Evolutionary conservation across 2,797 vertebrate genomes (phyloP), one percentile per base, ranked within the genome.

Genomic region (Bufotes viridis): DNA sequence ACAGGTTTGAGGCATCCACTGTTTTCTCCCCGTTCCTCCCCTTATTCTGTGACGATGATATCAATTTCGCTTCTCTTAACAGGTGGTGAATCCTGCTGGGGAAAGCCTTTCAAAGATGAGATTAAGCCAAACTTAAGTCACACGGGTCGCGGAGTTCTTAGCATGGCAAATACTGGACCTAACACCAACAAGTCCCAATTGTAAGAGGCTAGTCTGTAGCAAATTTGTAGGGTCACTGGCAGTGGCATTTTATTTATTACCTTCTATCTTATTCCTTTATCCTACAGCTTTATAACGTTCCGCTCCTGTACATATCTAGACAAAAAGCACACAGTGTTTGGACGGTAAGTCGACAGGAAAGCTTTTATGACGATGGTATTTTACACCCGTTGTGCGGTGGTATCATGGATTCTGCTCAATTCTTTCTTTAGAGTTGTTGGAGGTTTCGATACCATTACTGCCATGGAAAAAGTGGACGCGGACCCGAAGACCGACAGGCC

Each of bases 141-240:
- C 90, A 97, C 96, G 0, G 98, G 98, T 24, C 96, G 98, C 1
- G 98, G 98, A 2, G 89, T 99, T 82, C 97, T 99, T 84, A 99
- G 98, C 91, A 99, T 99, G 98, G 98, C 98, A 57, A 99, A 99
- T 91, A 97, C 97, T 0, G 98, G 98, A 34, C 97, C 98, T 72
- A 98, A 99, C 94, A 97, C 96, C 91, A 99, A 99, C 94, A 99
- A 98, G 90, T 99, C 98, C 7, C 98, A 99, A 90, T 99, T 99
- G 98, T 99, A 95, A 99, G 98, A 96, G 81, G 9, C 60, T 22
- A 51, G 60, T 7, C 17, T 3, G 12, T 12, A n/a, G 65, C 78
- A 60, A 12, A 42, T 18, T 80, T 34, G 20, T 1, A 3, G 7
- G 29, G 18, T 49, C 14, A 3, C 6, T 20, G 24, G 6, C 2